Percentiles rank a stretch among this genome's conserved stretches.
Evolutionary conservation across 2,888 invertebrate genomes (phyloP).

Genomic region (Celastrina argiolus): DNA sequence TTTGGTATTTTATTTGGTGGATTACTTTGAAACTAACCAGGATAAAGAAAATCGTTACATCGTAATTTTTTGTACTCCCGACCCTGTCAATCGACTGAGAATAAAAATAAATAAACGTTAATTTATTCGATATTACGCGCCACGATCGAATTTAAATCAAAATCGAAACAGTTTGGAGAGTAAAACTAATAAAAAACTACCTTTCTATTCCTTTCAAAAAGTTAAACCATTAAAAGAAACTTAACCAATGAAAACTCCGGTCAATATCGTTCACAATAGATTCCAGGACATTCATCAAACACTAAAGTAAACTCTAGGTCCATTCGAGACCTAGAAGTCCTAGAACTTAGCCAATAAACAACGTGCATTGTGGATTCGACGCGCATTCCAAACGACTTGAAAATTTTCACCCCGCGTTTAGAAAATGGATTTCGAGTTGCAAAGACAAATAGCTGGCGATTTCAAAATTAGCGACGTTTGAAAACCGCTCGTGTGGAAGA

Average conservation of each 20-base stretch:
- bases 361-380: slow-evolving; percentile 49
- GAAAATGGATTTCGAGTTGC: slow-evolving; percentile 46
- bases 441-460: slow-evolving; percentile 36
- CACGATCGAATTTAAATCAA: too few species aligned
- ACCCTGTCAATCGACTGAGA: too few species aligned
- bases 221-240: not conserved
- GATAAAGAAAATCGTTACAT: too few species aligned
- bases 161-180: too few species aligned
- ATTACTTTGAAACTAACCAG: too few species aligned
- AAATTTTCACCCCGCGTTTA: slow-evolving; percentile 55
- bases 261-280: not conserved
- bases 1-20: too few species aligned
- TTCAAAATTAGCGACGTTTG: slow-evolving; percentile 32
- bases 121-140: too few species aligned
- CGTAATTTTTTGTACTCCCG: too few species aligned
- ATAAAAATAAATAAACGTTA: too few species aligned
- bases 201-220: not conserved
- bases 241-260: not conserved
- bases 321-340: slow-evolving; percentile 30
- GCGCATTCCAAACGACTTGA: slow-evolving; percentile 44
- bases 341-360: slow-evolving; percentile 36
- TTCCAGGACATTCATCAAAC: slow-evolving; percentile 31
- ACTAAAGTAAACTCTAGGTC: slow-evolving; percentile 31
- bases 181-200: too few species aligned
- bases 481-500: slow-evolving; percentile 29